phyloP scores from a whole-genome alignment of 1,140 invertebrate genomes.

The Sycobia sp. region DNA sequence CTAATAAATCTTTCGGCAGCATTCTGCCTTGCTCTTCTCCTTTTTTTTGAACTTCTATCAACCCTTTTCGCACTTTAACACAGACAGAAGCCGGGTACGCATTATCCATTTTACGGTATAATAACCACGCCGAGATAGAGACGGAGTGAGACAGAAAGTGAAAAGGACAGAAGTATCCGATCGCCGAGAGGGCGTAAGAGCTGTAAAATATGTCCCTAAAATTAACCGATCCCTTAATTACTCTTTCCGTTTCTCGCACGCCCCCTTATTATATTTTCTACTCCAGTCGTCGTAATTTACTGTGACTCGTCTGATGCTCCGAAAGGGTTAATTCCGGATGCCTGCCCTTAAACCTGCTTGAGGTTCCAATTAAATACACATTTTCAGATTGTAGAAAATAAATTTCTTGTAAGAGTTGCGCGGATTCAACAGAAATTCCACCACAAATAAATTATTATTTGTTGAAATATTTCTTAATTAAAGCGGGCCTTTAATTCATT shows the following conservation, averaged over 20 bases:
- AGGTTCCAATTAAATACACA: no score
- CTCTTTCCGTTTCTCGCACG: slow-evolving; percentile 46
- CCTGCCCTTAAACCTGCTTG: no score
- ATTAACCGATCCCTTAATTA: slow-evolving; percentile 58
- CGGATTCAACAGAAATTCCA: no score
- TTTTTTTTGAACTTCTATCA: slow-evolving; percentile 43
- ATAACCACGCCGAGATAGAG: no score
- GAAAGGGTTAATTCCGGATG: no score
- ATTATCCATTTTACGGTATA: no score
- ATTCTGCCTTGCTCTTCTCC: slow-evolving; percentile 8
- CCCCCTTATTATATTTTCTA: background rate
- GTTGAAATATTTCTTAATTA: no score
- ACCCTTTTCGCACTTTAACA: slow-evolving; percentile 40
- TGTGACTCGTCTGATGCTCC: no score
- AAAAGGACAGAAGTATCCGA: background rate
- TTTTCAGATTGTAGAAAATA: no score
- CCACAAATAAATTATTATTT: no score
- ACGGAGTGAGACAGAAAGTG: background rate
- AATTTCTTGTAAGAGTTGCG: no score
- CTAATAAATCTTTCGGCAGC: slow-evolving; percentile 44
- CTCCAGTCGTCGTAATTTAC: background rate
- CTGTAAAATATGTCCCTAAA: slow-evolving; percentile 54
- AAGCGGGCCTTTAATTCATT: no score
- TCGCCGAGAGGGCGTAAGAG: slow-evolving; percentile 25
- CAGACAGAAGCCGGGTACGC: slow-evolving; percentile 33